A percentile compares a stretch with the other conserved stretches of the same genome.
phyloP scores from a whole-genome alignment of 2,797 vertebrate species.

The Pangasius djambal region DNA sequence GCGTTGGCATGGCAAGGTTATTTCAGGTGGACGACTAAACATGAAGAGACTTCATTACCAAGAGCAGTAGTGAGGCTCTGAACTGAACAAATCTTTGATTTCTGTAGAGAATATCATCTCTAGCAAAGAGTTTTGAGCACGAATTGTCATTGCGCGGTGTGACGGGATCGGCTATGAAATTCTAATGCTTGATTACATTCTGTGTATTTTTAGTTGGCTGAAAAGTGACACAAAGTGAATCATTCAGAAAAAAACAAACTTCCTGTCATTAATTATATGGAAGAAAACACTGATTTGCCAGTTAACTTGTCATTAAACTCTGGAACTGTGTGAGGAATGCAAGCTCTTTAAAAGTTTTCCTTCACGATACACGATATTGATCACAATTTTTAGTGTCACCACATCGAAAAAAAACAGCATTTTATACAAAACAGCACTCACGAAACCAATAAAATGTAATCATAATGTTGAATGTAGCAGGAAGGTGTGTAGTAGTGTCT shows the following conservation, averaged over 20 bases:
- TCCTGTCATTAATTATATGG: constrained; percentile 29
- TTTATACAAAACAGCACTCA: neutral
- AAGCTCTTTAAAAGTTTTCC: neutral
- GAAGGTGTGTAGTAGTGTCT: neutral
- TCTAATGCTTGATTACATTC: neutral
- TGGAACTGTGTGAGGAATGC: neutral
- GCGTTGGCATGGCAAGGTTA: constrained; percentile 54
- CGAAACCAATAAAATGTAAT: neutral
- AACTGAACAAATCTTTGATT: neutral
- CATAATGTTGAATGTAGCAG: neutral
- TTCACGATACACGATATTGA: neutral
- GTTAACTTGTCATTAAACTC: neutral
- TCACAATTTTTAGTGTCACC: neutral
- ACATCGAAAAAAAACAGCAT: neutral
- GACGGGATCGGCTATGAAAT: neutral
- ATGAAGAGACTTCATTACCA: constrained; percentile 9
- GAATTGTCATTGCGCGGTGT: too few species aligned
- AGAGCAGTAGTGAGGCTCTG: neutral
- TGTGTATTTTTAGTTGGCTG: neutral
- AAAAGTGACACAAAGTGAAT: constrained; percentile 51
- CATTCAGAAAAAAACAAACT: constrained; percentile 43
- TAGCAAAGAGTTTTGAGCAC: neutral
- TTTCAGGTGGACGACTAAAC: constrained; percentile 53
- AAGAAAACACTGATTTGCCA: neutral
- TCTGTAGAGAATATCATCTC: neutral